Evolutionary conservation across 2,797 vertebrate species (phyloP).

Genomic region (Neostethus bicornis): DNA sequence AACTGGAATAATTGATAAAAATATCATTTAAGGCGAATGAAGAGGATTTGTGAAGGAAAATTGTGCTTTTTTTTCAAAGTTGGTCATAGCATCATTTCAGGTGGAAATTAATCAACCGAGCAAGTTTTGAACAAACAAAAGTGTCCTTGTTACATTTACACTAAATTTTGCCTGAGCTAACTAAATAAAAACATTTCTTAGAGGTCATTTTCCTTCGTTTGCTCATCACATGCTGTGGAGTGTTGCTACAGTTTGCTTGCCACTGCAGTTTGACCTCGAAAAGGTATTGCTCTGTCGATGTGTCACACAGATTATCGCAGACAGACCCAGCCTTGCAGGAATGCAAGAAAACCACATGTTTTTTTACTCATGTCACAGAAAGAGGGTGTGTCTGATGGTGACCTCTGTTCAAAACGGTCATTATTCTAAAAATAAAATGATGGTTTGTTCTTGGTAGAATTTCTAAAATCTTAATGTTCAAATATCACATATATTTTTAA

Average conservation of each 20-base stretch:
- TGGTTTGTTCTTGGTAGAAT: background rate
- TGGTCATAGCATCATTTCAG: background rate
- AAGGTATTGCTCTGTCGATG: constrained; percentile 13
- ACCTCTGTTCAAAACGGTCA: background rate
- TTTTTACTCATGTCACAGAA: constrained; percentile 27
- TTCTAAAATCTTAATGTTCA: background rate
- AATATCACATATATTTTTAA: background rate
- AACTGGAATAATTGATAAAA: background rate
- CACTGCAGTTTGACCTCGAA: background rate
- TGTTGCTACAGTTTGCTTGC: constrained; percentile 8
- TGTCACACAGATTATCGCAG: constrained; percentile 13
- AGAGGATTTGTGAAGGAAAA: background rate
- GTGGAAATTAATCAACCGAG: too few species aligned
- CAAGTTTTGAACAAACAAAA: background rate
- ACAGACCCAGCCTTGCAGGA: constrained; percentile 38
- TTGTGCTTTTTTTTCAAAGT: background rate
- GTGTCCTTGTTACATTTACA: background rate
- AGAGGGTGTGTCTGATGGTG: constrained; percentile 45
- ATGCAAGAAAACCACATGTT: constrained; percentile 59
- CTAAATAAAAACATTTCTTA: background rate
- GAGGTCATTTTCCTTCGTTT: background rate
- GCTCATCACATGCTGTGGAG: constrained; percentile 10
- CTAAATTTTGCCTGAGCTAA: too few species aligned
- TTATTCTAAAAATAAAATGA: background rate
- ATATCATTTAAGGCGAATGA: background rate